phyloP scores from a whole-genome alignment of 2,888 invertebrate genomes.

The Dascillus cervinus region DNA sequence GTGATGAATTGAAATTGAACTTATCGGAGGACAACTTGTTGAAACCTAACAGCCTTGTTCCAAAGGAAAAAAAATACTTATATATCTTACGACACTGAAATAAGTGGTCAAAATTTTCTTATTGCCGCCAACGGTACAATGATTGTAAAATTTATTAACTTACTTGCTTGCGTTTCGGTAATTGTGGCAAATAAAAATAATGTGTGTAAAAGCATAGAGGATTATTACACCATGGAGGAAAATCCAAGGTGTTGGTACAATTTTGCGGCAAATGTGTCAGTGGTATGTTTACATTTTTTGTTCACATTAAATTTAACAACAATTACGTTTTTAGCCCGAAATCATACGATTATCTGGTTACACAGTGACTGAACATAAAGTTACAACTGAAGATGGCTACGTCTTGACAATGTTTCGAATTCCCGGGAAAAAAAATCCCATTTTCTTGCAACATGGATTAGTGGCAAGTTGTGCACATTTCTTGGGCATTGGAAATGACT shows the following conservation, averaged over 20 bases:
- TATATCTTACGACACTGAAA: too few species aligned
- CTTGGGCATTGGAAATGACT: constrained; percentile 31
- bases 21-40: too few species aligned
- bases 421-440: constrained; percentile 29
- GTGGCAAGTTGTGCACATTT: constrained; percentile 32
- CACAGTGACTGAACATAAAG: constrained; percentile 39
- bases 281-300: constrained; percentile 21
- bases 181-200: constrained; percentile 29
- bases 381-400: constrained; percentile 44
- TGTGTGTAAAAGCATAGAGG: constrained; percentile 35
- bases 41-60: too few species aligned
- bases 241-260: constrained; percentile 38
- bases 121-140: too few species aligned
- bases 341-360: constrained; percentile 42
- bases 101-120: too few species aligned
- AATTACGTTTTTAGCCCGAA: constrained; percentile 16
- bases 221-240: constrained; percentile 33
- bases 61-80: too few species aligned
- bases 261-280: constrained; percentile 29
- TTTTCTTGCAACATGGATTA: constrained; percentile 38
- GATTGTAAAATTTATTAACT: too few species aligned
- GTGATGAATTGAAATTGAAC: too few species aligned
- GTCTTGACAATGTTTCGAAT: constrained; percentile 43
- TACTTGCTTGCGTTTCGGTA: too few species aligned
- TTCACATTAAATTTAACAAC: background rate